Conservation (phyloP, 2,797 vertebrate species). For the Corythornis leucogaster region DNA sequence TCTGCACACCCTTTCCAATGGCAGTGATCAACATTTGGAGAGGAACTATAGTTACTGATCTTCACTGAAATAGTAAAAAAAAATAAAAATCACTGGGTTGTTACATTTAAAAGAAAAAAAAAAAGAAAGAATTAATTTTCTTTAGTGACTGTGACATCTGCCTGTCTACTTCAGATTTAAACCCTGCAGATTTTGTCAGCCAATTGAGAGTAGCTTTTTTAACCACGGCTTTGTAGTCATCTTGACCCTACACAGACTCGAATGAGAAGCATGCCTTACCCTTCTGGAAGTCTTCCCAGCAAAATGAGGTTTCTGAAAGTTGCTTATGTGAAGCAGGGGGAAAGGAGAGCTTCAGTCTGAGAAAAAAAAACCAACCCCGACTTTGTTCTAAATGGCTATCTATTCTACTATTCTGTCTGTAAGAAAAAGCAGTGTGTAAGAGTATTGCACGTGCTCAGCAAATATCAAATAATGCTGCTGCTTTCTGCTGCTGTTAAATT, state of each 20-base stretch:
- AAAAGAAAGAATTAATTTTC: background rate
- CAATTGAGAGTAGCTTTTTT: background rate
- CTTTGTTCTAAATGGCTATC: background rate
- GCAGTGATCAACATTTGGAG: background rate
- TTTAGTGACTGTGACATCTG: background rate
- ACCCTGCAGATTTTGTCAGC: background rate
- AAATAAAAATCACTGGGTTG: background rate
- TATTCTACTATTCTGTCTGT: background rate
- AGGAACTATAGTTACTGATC: background rate
- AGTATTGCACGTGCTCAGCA: background rate
- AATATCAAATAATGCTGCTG: background rate
- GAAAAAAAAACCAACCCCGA: background rate
- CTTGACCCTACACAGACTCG: background rate
- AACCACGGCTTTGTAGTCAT: background rate
- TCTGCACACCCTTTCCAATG: fast-evolving
- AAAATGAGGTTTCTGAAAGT: background rate
- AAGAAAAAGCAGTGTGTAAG: background rate
- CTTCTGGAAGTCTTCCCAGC: background rate
- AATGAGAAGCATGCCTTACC: background rate
- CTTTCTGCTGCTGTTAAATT: background rate
- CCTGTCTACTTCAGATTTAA: background rate
- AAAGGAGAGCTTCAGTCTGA: background rate
- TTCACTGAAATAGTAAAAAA: background rate
- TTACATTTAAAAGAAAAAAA: background rate
- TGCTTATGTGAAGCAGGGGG: background rate